phyloP scores from a whole-genome alignment of 2,113 vertebrate genomes.

The Mormyrus iriodes region DNA sequence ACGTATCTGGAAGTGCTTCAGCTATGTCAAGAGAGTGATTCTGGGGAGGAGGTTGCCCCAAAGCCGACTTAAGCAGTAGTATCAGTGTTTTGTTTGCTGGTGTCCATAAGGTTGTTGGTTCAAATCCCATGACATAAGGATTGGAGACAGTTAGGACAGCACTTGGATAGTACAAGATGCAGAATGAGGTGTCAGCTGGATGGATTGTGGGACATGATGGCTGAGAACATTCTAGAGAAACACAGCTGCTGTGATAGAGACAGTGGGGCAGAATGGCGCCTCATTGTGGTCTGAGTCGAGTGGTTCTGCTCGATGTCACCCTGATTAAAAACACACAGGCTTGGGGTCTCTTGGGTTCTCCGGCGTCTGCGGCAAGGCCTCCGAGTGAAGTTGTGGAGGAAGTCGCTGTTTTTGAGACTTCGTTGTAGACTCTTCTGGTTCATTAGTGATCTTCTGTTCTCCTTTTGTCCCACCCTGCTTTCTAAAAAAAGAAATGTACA shows the following conservation, averaged over 20 bases:
- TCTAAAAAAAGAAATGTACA: neutral
- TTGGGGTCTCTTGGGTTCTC: constrained; percentile 36
- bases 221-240: constrained; percentile 9
- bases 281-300: neutral
- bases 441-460: constrained; percentile 19
- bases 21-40: neutral
- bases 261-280: constrained; percentile 29
- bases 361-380: constrained; percentile 39
- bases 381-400: neutral
- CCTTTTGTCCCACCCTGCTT: neutral
- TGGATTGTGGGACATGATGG: constrained; percentile 39
- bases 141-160: neutral
- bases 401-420: constrained; percentile 22
- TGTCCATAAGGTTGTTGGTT: neutral
- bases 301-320: constrained; percentile 30
- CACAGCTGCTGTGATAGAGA: constrained; percentile 26
- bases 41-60: constrained; percentile 21
- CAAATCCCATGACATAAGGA: neutral
- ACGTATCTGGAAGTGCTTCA: neutral
- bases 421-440: neutral
- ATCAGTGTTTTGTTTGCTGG: neutral
- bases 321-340: constrained; percentile 56
- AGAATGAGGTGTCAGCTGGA: constrained; percentile 41
- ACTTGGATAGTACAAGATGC: neutral
- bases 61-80: neutral